Evolutionary conservation across 1,140 invertebrate genomes (phyloP), one percentile per base, ranked within the genome.

Genomic region (Nephotettix cincticeps): DNA sequence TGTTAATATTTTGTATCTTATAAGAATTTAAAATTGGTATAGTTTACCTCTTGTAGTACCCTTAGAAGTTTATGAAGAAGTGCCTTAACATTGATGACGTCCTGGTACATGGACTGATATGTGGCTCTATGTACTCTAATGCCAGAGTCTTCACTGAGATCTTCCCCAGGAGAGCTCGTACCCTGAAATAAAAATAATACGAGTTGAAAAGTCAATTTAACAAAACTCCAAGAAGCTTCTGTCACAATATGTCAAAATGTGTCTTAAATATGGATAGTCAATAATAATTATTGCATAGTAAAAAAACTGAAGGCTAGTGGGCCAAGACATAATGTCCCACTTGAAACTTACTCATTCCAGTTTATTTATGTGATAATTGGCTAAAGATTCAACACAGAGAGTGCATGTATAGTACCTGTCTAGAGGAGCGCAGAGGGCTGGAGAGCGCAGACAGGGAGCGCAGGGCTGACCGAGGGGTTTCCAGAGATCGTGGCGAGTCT

Each of bases 1-100:
- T n/a, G n/a, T n/a, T n/a, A n/a, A n/a, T n/a, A n/a, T n/a, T n/a
- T n/a, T n/a, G n/a, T n/a, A n/a, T n/a, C n/a, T n/a, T n/a, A n/a
- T n/a, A n/a, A n/a, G n/a, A n/a, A n/a, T n/a, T n/a, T n/a, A n/a
- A n/a, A n/a, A n/a, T n/a, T n/a, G n/a, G 4, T 32, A 30, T 3
- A 11, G 14, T 51, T 72, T 68, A 74, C 90, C 86, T 92, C 90
- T 84, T 92, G 90, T 81, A 93, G 83, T 74, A 92, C 87, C 76
- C 89, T 84, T 80, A 91, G 91, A 13, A 93, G 84, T 80, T 90
- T 88, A 72, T 92, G 80, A 68, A 93, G 84, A 85, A 92, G 86
- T 25, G 91, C 92, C 83, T 93, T 93, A 71, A 93, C 89, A 73
- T 86, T 87, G 76, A 90, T 89, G 71, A 93, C 87, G 78, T 93